Evolutionary conservation across 2,113 vertebrate genomes (phyloP), one percentile per base, ranked within the genome.

Genomic region (Rattus rattus): DNA sequence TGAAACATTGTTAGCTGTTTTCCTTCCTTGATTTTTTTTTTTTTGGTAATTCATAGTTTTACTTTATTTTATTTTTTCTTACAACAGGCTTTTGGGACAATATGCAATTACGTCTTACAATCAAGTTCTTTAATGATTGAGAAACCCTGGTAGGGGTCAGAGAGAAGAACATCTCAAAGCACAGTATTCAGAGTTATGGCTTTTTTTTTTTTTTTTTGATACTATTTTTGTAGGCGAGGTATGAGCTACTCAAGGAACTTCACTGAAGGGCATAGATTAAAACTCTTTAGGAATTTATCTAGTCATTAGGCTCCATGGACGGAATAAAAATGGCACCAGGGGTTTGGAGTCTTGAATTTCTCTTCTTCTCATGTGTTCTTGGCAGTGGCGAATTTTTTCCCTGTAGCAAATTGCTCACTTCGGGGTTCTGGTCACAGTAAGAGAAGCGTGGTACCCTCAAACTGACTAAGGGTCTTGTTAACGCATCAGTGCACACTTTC

Each of bases 401-500:
- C 43, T 52, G 61, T 28, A 69, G n/a, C 80, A 79, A 96, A 90
- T 56, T 91, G 84, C 91, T 96, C 81, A 94, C 95, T 92, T 65
- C 43, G 91, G 97, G 96, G 77, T 92, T 96, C 63, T 3, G n/a
- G 90, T 36, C 76, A 28, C 26, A 36, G 70, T 73, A 61, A 77
- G 90, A 93, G 85, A 96, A 97, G 91, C 92, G 92, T 63, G 63
- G 76, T 56, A n/a, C 39, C 86, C 56, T 56, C 75, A 96, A 91
- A 94, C 95, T 92, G 86, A 76, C 88, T 86, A 76, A 96, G 89
- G 61, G 67, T 39, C 4, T 47, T 77, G 92, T 81, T 96, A 56
- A 79, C 83, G 87, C 85, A 67, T 75, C 86, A 83, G 0, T 30
- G 81, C 95, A 95, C 92, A 84, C 28, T 76, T 43, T 94, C 61